Base-by-base conservation (phyloP, 2,888 invertebrate genomes). In the Macrosoma leucophasiata region DNA sequence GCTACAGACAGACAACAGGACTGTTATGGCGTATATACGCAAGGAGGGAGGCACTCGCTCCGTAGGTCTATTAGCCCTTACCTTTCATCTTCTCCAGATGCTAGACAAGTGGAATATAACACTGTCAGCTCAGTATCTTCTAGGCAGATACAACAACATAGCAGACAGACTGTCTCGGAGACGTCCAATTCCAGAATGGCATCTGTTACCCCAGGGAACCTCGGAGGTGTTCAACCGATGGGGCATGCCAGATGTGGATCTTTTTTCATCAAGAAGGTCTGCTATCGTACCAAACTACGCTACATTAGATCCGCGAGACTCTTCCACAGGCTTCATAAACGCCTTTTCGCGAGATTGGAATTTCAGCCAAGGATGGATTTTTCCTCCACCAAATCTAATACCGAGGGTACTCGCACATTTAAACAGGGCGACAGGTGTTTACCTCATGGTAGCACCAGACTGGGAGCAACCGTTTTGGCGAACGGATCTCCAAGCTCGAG, bases 171-270 rank as follows among this genome's bases (percentile, higher is more conserved):
- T 46, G 4, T 49, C 48, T 41, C 1, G n/a, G n/a, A n/a, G n/a
- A n/a, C n/a, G n/a, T n/a, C n/a, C n/a, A n/a, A n/a, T n/a, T n/a
- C 39, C 49, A 7, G 48, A 50, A 18, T 54, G 48, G 51, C 50
- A 47, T 15, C 35, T 52, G 0, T 13, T 31, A 6, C 42, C 33
- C 4, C 13, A 15, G 11, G 31, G 29, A 9, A 40, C 41, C 3
- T 10, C 17, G 8, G 19, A 10, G 4, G 24, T 48, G 11, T 49
- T 51, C 23, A n/a, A n/a, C 23, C 34, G 28, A 13, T 49, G 44
- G 48, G 51, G 46, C 3, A 6, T 7, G 0, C 48, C 41, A 22
- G 34, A 41, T 1, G 24, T 49, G 13, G 42, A 45, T 10, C 32
- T 48, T n/a, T 51, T 44, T 20, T 42, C 46, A 2, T 36, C 44